A percentile compares a stretch with the other conserved stretches of the same genome.
phyloP scores from a whole-genome alignment of 2,888 invertebrate genomes.

The Colostygia pectinataria region DNA sequence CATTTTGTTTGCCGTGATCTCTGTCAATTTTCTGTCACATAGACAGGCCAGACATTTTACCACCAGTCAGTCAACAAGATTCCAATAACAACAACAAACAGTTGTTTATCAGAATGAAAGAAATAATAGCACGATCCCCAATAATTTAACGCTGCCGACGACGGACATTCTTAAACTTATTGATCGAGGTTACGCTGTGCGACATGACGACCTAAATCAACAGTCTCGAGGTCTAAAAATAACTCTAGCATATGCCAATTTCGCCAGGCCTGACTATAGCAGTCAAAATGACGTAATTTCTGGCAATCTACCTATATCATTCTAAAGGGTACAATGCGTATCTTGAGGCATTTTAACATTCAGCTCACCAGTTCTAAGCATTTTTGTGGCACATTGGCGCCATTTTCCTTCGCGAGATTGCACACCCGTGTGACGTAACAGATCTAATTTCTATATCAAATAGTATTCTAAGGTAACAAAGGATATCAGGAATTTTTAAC shows the following conservation, averaged over 20 bases:
- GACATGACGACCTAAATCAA: constrained; percentile 46
- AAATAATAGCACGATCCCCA: no score
- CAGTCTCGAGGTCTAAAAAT: constrained; percentile 71
- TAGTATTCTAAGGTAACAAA: constrained; percentile 28
- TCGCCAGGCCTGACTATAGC: constrained; percentile 21
- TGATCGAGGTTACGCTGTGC: constrained; percentile 48
- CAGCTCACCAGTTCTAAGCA: constrained; percentile 37
- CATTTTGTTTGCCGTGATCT: constrained; percentile 66
- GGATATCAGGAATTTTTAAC: constrained; percentile 41
- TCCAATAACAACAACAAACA: constrained; percentile 74
- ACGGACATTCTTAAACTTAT: constrained; percentile 36
- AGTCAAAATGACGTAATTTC: constrained; percentile 35
- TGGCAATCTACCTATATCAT: no score
- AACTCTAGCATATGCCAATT: constrained; percentile 69
- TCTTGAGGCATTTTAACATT: background rate
- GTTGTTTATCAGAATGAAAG: no score
- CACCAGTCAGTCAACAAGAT: constrained; percentile 66
- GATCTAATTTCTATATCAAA: constrained; percentile 51
- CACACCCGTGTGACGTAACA: constrained; percentile 74
- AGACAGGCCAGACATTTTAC: constrained; percentile 71
- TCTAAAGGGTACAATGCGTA: background rate
- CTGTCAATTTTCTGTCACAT: constrained; percentile 78
- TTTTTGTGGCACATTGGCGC: constrained; percentile 67
- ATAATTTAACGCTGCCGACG: background rate
- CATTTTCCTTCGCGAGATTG: constrained; percentile 74